Base-by-base conservation (phyloP, 1,140 invertebrate genomes). In the Drosophila grimshawi region DNA sequence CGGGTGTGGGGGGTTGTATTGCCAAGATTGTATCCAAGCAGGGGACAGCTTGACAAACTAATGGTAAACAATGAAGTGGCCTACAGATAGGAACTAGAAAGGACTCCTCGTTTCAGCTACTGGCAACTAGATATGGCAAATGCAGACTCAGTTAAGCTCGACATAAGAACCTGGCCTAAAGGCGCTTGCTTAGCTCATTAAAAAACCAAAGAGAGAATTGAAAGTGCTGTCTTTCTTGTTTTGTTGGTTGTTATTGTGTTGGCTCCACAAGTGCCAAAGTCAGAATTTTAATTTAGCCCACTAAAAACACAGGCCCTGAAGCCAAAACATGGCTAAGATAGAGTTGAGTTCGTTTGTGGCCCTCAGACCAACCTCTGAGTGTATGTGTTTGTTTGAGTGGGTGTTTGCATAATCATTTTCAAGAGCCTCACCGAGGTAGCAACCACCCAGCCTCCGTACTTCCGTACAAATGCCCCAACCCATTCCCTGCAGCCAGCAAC, bases 41-140 rank as follows among this genome's bases (percentile, higher is more conserved):
- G 86, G 79, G 79, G 76, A 86, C 82, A 86, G 83, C 83, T 80
- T 86, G 80, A 77, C 76, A 83, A 88, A 83, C 83, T 88, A 86
- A 86, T 86, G 60, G 62, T 52, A 73, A 30, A 56, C 68, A 60
- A 61, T 55, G 70, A 74, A 68, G 57, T 66, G 66, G 63, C 72
- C 68, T 51, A 6, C 27, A 55, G 11, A 46, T 53, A 48, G 29
- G 32, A 37, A 45, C 37, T 53, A 80, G 75, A 19, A 19, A 19
- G 30, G 52, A 75, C 80, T 29, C 5, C 52, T 55, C 39, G 51
- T 52, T 45, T 59, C 30, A 41, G 61, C 51, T 67, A 56, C 52
- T 52, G 29, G 27, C 37, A 62, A 19, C 45, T 27, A 66, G 52
- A 59, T 51, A 46, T 45, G 37, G 55, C 29, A 11, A 32, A 70